Conservation (phyloP, 2,113 vertebrate species). For the Bufo gargarizans region DNA sequence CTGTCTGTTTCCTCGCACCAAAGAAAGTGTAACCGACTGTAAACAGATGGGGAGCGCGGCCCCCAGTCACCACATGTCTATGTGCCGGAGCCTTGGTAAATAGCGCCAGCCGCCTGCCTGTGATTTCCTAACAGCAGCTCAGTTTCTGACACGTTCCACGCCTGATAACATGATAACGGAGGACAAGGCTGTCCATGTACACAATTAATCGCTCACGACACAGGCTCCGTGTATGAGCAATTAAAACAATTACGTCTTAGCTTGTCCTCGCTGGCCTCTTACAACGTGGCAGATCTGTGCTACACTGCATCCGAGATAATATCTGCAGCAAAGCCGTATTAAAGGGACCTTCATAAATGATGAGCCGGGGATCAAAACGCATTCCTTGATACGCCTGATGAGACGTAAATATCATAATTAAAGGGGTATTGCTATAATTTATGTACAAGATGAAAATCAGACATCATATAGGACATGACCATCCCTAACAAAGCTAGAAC, state of each 20-base stretch:
- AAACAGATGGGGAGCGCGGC: conserved; percentile 39
- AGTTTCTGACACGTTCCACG: background rate
- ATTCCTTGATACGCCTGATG: no score
- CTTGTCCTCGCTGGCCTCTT: conserved; percentile 17
- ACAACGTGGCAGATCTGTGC: background rate
- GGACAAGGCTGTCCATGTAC: conserved; percentile 22
- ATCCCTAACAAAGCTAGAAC: no score
- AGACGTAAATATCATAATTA: no score
- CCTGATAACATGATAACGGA: conserved; percentile 36
- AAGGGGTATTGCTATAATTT: no score
- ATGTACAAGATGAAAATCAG: no score
- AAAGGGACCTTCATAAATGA: background rate
- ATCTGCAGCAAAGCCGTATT: background rate
- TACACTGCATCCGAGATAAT: background rate
- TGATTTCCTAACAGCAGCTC: conserved; percentile 31
- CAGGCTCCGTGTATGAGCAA: background rate
- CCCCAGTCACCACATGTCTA: conserved; percentile 39
- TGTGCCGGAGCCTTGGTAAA: background rate
- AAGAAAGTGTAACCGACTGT: background rate
- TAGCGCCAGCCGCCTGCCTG: conserved; percentile 30
- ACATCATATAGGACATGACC: no score
- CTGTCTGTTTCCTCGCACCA: conserved; percentile 12
- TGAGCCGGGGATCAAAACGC: no score
- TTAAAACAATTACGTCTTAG: conserved; percentile 38
- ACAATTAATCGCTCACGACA: conserved; percentile 26